phyloP scores from a whole-genome alignment of 2,888 invertebrate species.

The Drosophila fungiperda region DNA sequence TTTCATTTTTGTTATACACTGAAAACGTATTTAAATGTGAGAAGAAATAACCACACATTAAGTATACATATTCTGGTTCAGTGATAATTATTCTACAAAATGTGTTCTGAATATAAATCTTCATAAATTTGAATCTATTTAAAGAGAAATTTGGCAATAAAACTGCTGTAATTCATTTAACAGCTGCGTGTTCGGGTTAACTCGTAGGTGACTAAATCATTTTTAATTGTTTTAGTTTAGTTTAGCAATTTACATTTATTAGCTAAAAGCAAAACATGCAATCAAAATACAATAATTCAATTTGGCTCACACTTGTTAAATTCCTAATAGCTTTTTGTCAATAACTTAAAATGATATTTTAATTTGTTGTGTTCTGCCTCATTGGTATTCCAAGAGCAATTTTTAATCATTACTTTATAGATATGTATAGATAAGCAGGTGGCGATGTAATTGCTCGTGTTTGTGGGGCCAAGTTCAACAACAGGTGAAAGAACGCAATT shows the following conservation, averaged over 20 bases:
- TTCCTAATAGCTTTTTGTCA: neutral
- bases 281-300: neutral
- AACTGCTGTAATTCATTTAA: neutral
- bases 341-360: neutral
- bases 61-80: neutral
- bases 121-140: neutral
- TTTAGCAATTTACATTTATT: neutral
- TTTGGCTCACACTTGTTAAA: neutral
- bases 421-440: neutral
- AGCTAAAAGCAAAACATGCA: neutral
- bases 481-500: constrained; percentile 14
- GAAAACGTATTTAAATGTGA: neutral
- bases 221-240: neutral
- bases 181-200: neutral
- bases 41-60: neutral
- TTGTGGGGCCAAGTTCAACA: constrained; percentile 20
- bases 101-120: neutral
- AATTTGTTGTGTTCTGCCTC: neutral
- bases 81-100: neutral
- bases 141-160: neutral
- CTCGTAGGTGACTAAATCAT: neutral
- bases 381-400: constrained; percentile 12
- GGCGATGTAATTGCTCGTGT: constrained; percentile 1
- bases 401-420: neutral
- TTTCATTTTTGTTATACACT: neutral